These are phyloP conservation scores for Cotesia glomerata DNA, from an alignment of 1,140 invertebrate species.

Conservation along the genomic window DNA sequence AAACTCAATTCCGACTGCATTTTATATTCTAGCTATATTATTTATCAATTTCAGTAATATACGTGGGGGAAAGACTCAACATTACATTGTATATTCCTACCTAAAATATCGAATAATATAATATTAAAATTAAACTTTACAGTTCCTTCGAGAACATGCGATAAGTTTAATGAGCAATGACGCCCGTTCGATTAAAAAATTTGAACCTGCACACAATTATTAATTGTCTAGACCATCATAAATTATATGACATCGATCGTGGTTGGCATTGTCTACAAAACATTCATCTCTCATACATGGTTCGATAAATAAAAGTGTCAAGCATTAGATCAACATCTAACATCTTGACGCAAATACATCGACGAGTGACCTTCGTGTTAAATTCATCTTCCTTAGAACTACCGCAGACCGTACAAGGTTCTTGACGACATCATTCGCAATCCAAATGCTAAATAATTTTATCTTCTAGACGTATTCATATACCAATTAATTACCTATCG, in stretches of 20 bases:
- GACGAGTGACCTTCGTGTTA: slow-evolving; percentile 14
- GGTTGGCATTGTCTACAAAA: not conserved
- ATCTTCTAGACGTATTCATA: not conserved
- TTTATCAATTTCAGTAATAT: too few relatives aligned
- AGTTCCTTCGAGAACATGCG: not conserved
- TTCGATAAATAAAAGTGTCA: not conserved
- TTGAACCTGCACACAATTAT: not conserved
- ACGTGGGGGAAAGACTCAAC: too few relatives aligned
- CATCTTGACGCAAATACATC: not conserved
- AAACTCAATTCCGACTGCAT: too few relatives aligned
- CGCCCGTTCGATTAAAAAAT: not conserved
- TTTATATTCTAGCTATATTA: too few relatives aligned
- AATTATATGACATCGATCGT: too few relatives aligned
- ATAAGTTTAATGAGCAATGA: not conserved
- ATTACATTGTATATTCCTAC: too few relatives aligned
- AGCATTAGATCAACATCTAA: not conserved
- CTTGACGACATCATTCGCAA: not conserved
- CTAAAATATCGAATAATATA: too few relatives aligned
- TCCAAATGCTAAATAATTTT: too few relatives aligned
- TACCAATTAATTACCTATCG: too few relatives aligned
- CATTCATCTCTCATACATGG: not conserved
- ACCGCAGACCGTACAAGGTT: slow-evolving; percentile 3
- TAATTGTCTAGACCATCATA: too few relatives aligned
- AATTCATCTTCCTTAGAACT: not conserved
- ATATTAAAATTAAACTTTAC: too few relatives aligned